Base-by-base conservation (phyloP, 1,140 invertebrate species). In the Drosophila yakuba region DNA sequence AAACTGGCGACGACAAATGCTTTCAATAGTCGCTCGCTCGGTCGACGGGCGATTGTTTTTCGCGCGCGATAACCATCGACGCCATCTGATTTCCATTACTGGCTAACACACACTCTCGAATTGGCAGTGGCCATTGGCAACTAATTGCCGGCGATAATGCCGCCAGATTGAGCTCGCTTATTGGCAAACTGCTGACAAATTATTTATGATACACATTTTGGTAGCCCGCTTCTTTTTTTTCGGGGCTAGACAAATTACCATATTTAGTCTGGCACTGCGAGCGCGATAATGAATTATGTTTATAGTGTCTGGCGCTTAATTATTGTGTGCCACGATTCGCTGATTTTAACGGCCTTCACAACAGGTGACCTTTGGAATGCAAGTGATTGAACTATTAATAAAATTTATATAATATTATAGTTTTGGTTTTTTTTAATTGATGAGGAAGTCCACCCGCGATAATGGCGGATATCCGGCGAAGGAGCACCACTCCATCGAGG, bases 111-210 rank as follows among this genome's bases (percentile, higher is more conserved):
- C 15, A 17, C 43, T 61, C 72, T 79, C 66, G 45, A 72, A 66
- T 57, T 71, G 35, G 51, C 74, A 61, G 54, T 59, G 45, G 47
- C 47, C 52, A 79, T 78, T 75, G 76, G 68, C 84, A 80, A 89
- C 84, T 88, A 88, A 88, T 88, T 88, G 84, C 76, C 54, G 51
- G 50, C 83, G 58, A 81, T 82, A 78, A 78, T 82, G 52, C 66
- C 44, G 54, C 56, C 45, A 28, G 44, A 47, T 32, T 57, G 47
- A 43, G 17, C 35, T 74, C 17, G 36, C 2, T 5, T 48, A 64
- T 86, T 75, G 69, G 64, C 59, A 76, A 88, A 79, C 58, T 88
- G 84, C 80, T 88, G 84, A 88, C 84, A 88, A 88, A 79, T 88
- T 88, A 89, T 89, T 89, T 78, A 74, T 61, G 75, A 88, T 89